Conservation (phyloP, 2,113 vertebrate genomes). For the Actenoides lindsayi region DNA sequence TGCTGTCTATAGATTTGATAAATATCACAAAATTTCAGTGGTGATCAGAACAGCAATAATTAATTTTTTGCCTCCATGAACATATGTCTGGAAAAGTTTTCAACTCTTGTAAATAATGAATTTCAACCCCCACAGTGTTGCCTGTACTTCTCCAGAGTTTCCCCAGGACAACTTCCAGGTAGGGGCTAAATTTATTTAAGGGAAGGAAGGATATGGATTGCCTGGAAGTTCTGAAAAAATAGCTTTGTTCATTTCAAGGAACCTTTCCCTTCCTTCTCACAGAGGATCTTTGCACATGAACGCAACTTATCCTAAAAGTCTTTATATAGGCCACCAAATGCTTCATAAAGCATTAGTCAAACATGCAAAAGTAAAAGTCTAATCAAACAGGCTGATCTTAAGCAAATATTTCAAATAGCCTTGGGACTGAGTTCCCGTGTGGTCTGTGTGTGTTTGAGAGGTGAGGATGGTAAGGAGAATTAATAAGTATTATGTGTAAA, state of each 20-base stretch:
- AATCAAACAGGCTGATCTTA: constrained; percentile 53
- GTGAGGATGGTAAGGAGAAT: not conserved
- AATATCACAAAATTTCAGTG: not conserved
- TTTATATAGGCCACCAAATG: not conserved
- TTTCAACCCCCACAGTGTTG: not conserved
- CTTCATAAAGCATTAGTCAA: constrained; percentile 7
- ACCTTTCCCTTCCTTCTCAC: not conserved
- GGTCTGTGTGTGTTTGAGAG: not conserved
- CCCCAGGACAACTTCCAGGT: not conserved
- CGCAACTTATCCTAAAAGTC: not conserved
- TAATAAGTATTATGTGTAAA: not conserved
- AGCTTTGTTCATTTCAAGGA: not conserved
- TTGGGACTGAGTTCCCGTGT: constrained; percentile 28
- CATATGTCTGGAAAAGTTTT: not conserved
- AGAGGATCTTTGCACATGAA: not conserved
- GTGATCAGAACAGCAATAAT: not conserved
- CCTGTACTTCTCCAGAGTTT: not conserved
- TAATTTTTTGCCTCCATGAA: not conserved
- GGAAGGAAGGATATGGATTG: not conserved
- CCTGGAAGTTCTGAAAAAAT: not conserved
- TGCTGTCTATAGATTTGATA: not conserved
- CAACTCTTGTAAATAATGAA: not conserved
- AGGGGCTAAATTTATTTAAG: not conserved
- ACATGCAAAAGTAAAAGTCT: constrained; percentile 43
- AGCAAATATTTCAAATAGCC: constrained; percentile 47